These are phyloP conservation scores for Epistrophe eligans DNA, from an alignment of 2,888 invertebrate species.

Conservation along the genomic window DNA sequence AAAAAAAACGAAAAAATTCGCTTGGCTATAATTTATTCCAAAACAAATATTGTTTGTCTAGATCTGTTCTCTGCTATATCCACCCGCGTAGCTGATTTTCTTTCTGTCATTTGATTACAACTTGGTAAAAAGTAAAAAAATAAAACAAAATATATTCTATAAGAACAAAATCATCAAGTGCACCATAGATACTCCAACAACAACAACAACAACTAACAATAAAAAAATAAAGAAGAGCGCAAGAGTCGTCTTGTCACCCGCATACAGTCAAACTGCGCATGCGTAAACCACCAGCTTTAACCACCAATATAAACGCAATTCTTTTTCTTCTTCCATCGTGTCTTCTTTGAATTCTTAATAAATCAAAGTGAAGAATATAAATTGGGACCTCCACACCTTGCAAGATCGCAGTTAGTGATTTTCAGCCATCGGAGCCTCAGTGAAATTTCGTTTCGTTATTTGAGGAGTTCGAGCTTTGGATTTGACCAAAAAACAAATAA, in stretches of 20 bases:
- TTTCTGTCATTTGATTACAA: constrained; percentile 40
- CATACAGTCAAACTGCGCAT: constrained; percentile 39
- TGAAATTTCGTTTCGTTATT: constrained; percentile 76
- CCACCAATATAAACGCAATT: constrained; percentile 39
- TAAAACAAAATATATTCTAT: constrained; percentile 27
- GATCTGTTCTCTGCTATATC: constrained; percentile 30
- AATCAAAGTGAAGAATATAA: constrained; percentile 84
- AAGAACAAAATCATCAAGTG: constrained; percentile 65
- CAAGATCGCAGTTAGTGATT: constrained; percentile 83
- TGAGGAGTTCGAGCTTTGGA: constrained; percentile 83
- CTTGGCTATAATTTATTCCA: constrained; percentile 65
- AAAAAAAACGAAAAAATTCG: constrained; percentile 37
- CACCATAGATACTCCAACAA: constrained; percentile 14
- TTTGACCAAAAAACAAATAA: constrained; percentile 69
- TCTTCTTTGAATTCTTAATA: constrained; percentile 84
- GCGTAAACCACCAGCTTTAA: constrained; percentile 26
- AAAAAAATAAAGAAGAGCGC: constrained; percentile 38
- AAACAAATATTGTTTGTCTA: constrained; percentile 51
- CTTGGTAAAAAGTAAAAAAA: constrained; percentile 29
- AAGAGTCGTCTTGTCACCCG: constrained; percentile 4
- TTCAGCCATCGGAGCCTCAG: constrained; percentile 84
- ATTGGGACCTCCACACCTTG: constrained; percentile 82
- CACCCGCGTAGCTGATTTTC: constrained; percentile 39
- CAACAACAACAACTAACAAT: background rate
- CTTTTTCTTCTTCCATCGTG: constrained; percentile 77